Conservation (phyloP, 1,140 invertebrate genomes). For the Drosophila micromelanica region DNA sequence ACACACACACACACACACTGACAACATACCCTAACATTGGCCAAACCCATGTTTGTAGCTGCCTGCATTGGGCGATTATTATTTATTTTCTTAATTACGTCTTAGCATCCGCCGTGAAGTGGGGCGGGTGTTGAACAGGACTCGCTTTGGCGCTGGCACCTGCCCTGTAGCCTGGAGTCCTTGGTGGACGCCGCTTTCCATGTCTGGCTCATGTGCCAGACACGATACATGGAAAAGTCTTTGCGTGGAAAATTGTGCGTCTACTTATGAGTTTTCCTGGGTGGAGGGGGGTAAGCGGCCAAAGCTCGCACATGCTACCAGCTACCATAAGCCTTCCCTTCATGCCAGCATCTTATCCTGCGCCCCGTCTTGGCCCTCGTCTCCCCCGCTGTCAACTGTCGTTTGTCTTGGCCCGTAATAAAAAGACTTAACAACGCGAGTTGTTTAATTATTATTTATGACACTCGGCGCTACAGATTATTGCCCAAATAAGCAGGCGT, state of each 20-base stretch:
- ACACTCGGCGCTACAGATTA: slow-evolving; percentile 69
- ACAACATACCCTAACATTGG: neutral
- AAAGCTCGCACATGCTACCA: slow-evolving; percentile 72
- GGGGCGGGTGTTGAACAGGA: too few relatives aligned
- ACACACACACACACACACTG: slow-evolving; percentile 12
- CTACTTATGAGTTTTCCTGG: neutral
- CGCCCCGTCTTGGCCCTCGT: slow-evolving; percentile 2
- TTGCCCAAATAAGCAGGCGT: slow-evolving; percentile 45
- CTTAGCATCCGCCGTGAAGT: slow-evolving; percentile 71
- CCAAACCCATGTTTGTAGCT: slow-evolving; percentile 10
- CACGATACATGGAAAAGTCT: slow-evolving; percentile 53
- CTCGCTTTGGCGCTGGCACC: slow-evolving; percentile 28
- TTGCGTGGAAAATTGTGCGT: slow-evolving; percentile 75
- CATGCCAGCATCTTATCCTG: slow-evolving; percentile 70
- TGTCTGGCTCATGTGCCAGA: slow-evolving; percentile 66
- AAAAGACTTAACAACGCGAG: slow-evolving; percentile 83
- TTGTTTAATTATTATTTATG: slow-evolving; percentile 84
- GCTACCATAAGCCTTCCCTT: slow-evolving; percentile 69
- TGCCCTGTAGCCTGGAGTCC: slow-evolving; percentile 1
- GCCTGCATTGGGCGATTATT: slow-evolving; percentile 77
- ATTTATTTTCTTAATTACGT: slow-evolving; percentile 84
- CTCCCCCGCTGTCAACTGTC: slow-evolving; percentile 55
- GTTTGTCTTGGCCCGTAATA: slow-evolving; percentile 77
- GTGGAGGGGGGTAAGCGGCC: slow-evolving; percentile 16
- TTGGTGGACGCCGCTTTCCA: slow-evolving; percentile 10